Conservation (phyloP, 2,888 invertebrate species). For the Candidula unifasciata region DNA sequence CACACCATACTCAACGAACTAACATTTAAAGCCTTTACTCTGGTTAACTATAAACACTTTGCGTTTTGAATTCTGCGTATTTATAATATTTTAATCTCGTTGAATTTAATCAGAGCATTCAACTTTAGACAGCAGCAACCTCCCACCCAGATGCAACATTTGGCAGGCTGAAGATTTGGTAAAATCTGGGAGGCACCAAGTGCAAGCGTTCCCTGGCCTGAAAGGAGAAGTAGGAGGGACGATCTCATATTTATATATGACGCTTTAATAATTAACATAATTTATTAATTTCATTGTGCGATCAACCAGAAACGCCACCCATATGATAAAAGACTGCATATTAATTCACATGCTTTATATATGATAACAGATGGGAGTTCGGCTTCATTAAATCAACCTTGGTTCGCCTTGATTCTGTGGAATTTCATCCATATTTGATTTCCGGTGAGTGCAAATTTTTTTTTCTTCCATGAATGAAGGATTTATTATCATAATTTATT, state of each 20-base stretch:
- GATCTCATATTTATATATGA: constrained; percentile 65
- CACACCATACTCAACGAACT: no score
- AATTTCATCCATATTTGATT: constrained; percentile 51
- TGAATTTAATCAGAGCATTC: neutral
- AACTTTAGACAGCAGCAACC: neutral
- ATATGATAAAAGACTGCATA: neutral
- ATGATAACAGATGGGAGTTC: neutral
- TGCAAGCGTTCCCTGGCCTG: constrained; percentile 7
- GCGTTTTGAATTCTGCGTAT: no score
- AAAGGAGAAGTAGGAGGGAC: constrained; percentile 56
- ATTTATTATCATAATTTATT: constrained; percentile 53
- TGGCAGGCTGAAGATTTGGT: neutral
- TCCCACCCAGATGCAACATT: neutral
- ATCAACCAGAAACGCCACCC: constrained; percentile 15
- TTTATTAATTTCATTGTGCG: constrained; percentile 62
- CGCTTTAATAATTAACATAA: constrained; percentile 68
- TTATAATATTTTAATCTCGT: neutral
- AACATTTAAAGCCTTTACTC: no score
- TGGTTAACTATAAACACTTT: no score
- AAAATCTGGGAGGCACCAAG: constrained; percentile 30
- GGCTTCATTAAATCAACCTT: neutral
- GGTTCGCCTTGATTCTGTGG: constrained; percentile 35
- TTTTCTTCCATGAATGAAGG: neutral
- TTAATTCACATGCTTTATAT: neutral
- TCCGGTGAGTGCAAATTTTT: constrained; percentile 40